Evolutionary conservation across 1,140 invertebrate species (phyloP).

Genomic region (Pectinophora gossypiella): DNA sequence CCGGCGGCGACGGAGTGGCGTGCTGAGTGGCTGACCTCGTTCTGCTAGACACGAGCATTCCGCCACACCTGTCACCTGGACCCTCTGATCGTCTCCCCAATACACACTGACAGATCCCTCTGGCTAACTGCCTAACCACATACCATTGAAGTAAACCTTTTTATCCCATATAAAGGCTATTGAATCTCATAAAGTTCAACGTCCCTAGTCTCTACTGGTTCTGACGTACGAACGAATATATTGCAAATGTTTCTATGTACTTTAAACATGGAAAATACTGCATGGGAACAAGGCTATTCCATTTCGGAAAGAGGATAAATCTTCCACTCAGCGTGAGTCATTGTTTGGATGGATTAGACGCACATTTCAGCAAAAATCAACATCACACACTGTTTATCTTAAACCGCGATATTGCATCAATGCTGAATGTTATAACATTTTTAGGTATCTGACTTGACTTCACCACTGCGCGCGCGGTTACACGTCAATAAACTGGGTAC

Average conservation of each 20-base stretch:
- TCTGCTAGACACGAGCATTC: constrained; percentile 7
- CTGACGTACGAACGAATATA: too few species aligned
- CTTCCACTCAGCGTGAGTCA: neutral
- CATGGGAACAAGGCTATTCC: neutral
- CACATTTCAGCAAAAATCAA: constrained; percentile 3
- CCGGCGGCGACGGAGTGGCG: constrained; percentile 14
- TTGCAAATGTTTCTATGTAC: too few species aligned
- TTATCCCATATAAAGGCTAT: neutral
- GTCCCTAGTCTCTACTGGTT: too few species aligned
- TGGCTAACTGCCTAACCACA: neutral
- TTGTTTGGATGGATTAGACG: constrained; percentile 1
- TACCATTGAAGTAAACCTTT: neutral
- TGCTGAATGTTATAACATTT: neutral
- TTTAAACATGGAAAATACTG: neutral
- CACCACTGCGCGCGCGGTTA: too few species aligned
- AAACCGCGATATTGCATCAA: constrained; percentile 3
- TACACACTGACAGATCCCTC: too few species aligned
- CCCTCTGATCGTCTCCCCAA: too few species aligned
- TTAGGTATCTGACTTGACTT: too few species aligned
- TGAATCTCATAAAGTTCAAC: too few species aligned
- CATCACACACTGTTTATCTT: neutral
- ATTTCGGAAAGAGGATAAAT: neutral
- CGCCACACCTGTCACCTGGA: neutral
- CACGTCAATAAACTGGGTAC: too few species aligned
- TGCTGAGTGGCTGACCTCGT: constrained; percentile 29